Base-by-base conservation (phyloP, 35 echinoderm and acorn worm genomes). In the Eucidaris tribuloides region DNA sequence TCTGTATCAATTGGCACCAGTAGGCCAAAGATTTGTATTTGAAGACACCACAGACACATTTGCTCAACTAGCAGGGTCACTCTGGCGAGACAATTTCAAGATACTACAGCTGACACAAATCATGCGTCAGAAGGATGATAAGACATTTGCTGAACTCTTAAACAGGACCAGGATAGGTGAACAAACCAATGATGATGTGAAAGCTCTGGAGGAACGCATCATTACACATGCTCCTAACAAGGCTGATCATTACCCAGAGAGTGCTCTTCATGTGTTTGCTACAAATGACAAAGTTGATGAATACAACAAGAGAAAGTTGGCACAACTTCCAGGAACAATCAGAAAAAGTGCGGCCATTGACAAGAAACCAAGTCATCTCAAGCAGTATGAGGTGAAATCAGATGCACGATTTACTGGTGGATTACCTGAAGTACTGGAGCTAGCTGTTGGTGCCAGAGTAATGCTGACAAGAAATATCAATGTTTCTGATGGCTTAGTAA, bases 401-500 rank as follows among this genome's bases (percentile, higher is more conserved):
- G 44, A 71, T 22, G 0, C 36, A 31, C 7, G 33, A 14, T 22
- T 45, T 30, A 58, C 52, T 22, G 40, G 70, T 29, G 40, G 50
- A 23, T 45, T 87, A 25, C 25, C 20, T 36, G 36, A 30, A 0
- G 46, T 27, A 15, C 72, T 87, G 33, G 24, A 33, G 31, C 40
- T 85, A n/a, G 76, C 76, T 43, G 78, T 87, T 62, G 64, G 65
- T 28, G 83, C 90, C 34, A 64, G 50, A 59, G 84, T 87, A 1
- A 92, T 88, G 59, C 42, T 92, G 9, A 87, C 84, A 49, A 63
- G 30, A 42, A 92, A 92, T 58, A 50, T 87, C 18, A 64, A 92
- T 87, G 90, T 92, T 15, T 58, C 83, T 61, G 90, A 92, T 82
- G 90, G 84, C 70, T 45, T 86, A 7, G 29, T 58, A 48, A 82